Evolutionary conservation across 2,113 vertebrate species (phyloP), one percentile per base, ranked within the genome.

Genomic region (Catagonus wagneri): DNA sequence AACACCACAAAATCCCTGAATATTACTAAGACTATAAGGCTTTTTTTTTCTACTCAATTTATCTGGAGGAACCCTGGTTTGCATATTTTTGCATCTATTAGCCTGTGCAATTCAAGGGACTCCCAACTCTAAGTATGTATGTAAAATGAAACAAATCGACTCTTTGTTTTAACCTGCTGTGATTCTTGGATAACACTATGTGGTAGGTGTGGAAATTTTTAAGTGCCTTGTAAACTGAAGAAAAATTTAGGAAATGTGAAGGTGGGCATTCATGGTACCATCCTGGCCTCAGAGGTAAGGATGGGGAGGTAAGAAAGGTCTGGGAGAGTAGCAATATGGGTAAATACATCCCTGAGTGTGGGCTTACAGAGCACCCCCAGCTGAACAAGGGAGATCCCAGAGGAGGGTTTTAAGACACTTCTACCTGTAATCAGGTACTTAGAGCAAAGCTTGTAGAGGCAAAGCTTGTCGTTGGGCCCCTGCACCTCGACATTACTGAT

Each of bases 21-120:
- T 95, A 92, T 97, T 95, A 72, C 91, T 97, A 94, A 96, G 96
- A 91, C 58, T 92, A 63, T 93, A 76, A 96, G 36, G 66, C 75
- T 89, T 72, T 78, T 76, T 69, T 58, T 44, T 20, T 3, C 36
- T 6, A 94, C 83, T 96, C 60, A 93, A 6, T 97, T 94, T 96
- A 95, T 97, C 93, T 96, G 90, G 78, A 97, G 85, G 97, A 96
- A 93, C n/a, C 39, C 69, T 92, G 34, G 97, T 97, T 97, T 97
- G 84, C 96, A 96, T 97, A 97, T 88, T 90, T 96, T 96, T 98
- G 93, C 94, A 97, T 97, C 74, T 66, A 93, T 97, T 97, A 94
- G 96, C 97, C 96, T 97, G 89, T 87, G 84, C 65, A 94, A 93
- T 93, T 96, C 95, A 93, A 96, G 94, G 89, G 69, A 95, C 76